These are phyloP conservation scores for Lycaon pictus DNA, from an alignment of 2,113 vertebrate genomes.

Conservation along the genomic window DNA sequence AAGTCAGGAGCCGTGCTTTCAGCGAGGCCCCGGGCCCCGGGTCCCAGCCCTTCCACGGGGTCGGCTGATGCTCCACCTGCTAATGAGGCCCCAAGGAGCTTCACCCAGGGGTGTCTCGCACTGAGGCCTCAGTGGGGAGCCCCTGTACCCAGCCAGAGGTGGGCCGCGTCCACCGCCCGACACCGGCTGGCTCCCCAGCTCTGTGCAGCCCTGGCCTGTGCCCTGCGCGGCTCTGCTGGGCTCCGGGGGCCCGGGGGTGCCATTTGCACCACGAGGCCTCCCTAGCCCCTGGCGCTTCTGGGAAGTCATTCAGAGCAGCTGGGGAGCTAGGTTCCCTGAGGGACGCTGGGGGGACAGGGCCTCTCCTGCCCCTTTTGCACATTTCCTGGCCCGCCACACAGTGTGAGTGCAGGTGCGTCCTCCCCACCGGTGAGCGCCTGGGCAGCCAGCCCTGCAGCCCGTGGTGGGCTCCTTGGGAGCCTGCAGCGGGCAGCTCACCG, in stretches of 20 bases:
- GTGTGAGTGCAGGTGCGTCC: not conserved
- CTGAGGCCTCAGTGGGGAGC: not conserved
- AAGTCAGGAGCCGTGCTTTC: too few species aligned
- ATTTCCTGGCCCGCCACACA: not conserved
- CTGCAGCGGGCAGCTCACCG: not conserved
- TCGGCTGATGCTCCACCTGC: not conserved
- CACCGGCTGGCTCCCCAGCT: not conserved
- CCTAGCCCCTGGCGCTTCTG: not conserved
- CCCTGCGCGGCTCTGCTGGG: not conserved
- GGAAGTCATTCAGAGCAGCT: not conserved
- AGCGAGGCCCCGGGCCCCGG: too few species aligned
- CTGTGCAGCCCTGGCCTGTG: not conserved
- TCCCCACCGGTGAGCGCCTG: too few species aligned
- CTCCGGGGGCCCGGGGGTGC: not conserved
- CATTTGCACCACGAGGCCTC: not conserved
- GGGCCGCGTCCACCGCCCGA: not conserved
- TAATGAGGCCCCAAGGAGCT: not conserved
- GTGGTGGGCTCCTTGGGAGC: too few species aligned
- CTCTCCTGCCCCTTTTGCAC: not conserved
- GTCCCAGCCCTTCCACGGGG: not conserved
- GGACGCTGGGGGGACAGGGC: not conserved
- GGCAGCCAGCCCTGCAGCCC: too few species aligned
- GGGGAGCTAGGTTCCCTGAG: not conserved
- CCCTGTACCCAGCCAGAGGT: not conserved
- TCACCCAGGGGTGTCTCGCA: not conserved